phyloP scores from a whole-genome alignment of 1,140 invertebrate species.

The Drosophila saltans region DNA sequence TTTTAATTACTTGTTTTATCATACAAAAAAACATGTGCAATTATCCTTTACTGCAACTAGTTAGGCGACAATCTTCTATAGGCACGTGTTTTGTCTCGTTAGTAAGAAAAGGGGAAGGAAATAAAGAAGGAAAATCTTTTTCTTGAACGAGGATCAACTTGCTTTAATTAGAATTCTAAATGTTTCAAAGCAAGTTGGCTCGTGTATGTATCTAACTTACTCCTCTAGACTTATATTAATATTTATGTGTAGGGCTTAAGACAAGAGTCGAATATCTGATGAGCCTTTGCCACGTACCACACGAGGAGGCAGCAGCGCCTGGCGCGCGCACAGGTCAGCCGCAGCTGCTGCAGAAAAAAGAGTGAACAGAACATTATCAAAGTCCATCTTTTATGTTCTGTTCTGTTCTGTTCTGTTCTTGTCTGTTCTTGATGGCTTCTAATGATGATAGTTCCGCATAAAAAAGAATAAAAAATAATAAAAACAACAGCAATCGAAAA shows the following conservation, averaged over 20 bases:
- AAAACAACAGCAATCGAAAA: constrained; percentile 20
- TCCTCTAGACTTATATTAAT: constrained; percentile 59
- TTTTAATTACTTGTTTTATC: too few relatives aligned
- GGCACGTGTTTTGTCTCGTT: constrained; percentile 57
- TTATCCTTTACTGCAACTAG: too few relatives aligned
- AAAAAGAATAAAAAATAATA: constrained; percentile 60
- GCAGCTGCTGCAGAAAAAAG: background rate
- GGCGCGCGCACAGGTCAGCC: constrained; percentile 52
- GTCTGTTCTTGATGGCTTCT: constrained; percentile 45
- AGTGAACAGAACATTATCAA: constrained; percentile 7
- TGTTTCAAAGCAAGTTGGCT: constrained; percentile 79
- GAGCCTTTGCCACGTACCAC: constrained; percentile 51
- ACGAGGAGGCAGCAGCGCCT: constrained; percentile 13
- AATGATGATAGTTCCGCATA: constrained; percentile 67
- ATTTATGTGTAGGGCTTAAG: constrained; percentile 70
- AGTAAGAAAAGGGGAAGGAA: constrained; percentile 1
- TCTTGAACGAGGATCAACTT: constrained; percentile 59
- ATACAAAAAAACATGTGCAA: too few relatives aligned
- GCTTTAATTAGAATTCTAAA: constrained; percentile 80
- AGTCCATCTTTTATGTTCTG: constrained; percentile 37
- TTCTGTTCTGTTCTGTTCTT: background rate
- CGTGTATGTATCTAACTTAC: constrained; percentile 43
- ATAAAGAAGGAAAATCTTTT: constrained; percentile 31
- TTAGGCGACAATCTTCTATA: constrained; percentile 1
- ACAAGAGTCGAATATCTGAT: constrained; percentile 60